A percentile compares a stretch with the other conserved stretches of the same genome.
Conservation (phyloP, 2,888 invertebrate species). For the Tillus elongatus region DNA sequence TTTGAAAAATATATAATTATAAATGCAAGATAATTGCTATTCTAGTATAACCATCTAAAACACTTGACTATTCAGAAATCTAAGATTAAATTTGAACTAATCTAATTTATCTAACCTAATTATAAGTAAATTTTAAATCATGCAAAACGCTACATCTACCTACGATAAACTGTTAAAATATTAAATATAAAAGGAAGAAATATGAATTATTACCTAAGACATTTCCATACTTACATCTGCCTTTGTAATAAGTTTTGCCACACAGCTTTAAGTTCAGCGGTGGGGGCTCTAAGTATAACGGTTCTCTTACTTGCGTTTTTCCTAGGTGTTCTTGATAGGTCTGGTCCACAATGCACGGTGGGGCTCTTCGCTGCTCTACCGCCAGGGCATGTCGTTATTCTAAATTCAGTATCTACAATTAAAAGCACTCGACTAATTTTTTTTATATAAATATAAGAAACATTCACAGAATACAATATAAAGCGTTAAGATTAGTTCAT, state of each 20-base stretch:
- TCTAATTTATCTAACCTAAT: too few species aligned
- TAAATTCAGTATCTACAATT: conserved; percentile 69
- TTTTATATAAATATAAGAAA: not conserved
- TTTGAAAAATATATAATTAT: too few species aligned
- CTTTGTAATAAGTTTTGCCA: conserved; percentile 83
- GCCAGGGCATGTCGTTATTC: conserved; percentile 63
- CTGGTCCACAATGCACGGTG: conserved; percentile 64
- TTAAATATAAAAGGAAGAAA: too few species aligned
- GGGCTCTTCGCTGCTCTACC: conserved; percentile 59
- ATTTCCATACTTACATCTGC: conserved; percentile 83
- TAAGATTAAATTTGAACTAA: too few species aligned
- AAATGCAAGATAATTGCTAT: too few species aligned
- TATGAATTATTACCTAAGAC: too few species aligned
- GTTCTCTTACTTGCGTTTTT: conserved; percentile 58
- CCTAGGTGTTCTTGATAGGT: conserved; percentile 51
- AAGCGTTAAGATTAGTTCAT: conserved; percentile 7
- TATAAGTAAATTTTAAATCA: too few species aligned
- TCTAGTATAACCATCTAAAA: too few species aligned
- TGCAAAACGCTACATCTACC: too few species aligned
- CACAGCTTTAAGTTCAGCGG: conserved; percentile 75
- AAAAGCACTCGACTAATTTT: too few species aligned
- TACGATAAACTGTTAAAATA: too few species aligned
- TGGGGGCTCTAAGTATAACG: conserved; percentile 69
- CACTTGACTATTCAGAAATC: too few species aligned
- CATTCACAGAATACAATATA: not conserved